Evolutionary conservation across 1,140 invertebrate genomes (phyloP).

Genomic region (Aphis gossypii): DNA sequence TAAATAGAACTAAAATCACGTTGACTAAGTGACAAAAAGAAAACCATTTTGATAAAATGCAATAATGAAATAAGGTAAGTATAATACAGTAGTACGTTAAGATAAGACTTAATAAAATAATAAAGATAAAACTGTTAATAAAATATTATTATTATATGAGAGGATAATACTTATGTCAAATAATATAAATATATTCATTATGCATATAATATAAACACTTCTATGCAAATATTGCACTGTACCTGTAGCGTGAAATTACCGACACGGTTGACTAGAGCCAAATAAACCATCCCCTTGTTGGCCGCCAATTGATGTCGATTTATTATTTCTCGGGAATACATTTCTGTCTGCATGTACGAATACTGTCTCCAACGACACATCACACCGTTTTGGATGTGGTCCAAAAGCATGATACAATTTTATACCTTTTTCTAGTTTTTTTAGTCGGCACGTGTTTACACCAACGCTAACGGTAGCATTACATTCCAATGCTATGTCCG

Average conservation of each 20-base stretch:
- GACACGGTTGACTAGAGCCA: background rate
- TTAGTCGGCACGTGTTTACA: slow-evolving; percentile 27
- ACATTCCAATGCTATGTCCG: background rate
- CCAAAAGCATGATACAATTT: background rate
- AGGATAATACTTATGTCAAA: background rate
- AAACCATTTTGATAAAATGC: background rate
- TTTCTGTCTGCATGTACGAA: background rate
- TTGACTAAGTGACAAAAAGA: background rate
- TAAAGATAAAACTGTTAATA: background rate
- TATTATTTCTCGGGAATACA: background rate
- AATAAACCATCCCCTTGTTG: slow-evolving; percentile 9
- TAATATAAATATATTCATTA: background rate
- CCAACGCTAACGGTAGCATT: background rate
- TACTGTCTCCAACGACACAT: background rate
- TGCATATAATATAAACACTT: background rate
- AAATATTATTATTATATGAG: background rate
- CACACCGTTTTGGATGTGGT: background rate
- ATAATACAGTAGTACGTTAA: too few relatives aligned
- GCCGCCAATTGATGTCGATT: slow-evolving; percentile 8
- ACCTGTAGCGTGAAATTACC: background rate
- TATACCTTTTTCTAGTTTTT: slow-evolving; percentile 15
- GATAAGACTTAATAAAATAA: background rate
- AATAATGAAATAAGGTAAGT: background rate
- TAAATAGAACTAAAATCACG: background rate
- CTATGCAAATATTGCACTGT: background rate